Conservation (phyloP, 2,888 invertebrate genomes). For the Ophonus ardosiacus region DNA sequence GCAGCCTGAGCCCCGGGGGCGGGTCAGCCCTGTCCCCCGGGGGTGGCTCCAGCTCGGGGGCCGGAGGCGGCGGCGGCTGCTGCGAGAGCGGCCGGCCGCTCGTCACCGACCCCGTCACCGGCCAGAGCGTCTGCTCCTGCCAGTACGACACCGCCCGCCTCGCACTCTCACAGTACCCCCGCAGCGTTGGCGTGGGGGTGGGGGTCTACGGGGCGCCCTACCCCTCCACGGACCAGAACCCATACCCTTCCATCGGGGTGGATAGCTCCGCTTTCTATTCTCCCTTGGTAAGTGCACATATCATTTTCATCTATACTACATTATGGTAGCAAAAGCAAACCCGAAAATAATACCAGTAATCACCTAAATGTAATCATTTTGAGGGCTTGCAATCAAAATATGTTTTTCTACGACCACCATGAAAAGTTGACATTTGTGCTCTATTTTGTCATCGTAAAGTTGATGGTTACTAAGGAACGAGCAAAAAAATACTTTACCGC, state of each 20-base stretch:
- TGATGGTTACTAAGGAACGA: no score
- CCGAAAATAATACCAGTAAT: not conserved
- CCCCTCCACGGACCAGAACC: constrained; percentile 94
- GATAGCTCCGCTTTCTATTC: constrained; percentile 95
- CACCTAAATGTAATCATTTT: no score
- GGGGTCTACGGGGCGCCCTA: constrained; percentile 92
- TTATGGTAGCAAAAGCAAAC: not conserved
- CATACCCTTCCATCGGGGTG: constrained; percentile 94
- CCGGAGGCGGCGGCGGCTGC: constrained; percentile 76
- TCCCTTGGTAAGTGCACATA: constrained; percentile 88
- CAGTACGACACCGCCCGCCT: constrained; percentile 94
- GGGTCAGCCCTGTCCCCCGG: constrained; percentile 73
- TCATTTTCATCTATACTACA: not conserved
- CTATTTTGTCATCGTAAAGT: no score
- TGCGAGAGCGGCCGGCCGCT: constrained; percentile 95
- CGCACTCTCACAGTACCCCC: constrained; percentile 89
- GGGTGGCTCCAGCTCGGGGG: constrained; percentile 74
- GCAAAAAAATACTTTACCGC: no score
- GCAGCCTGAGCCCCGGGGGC: constrained; percentile 84
- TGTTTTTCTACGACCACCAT: no score
- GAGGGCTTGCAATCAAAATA: no score
- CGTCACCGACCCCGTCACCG: constrained; percentile 94
- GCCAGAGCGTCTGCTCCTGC: constrained; percentile 95
- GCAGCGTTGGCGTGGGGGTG: constrained; percentile 87
- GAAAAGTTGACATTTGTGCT: no score